These are phyloP conservation scores for Polydrusus tereticollis DNA, from an alignment of 2,888 invertebrate species.

Conservation along the genomic window DNA sequence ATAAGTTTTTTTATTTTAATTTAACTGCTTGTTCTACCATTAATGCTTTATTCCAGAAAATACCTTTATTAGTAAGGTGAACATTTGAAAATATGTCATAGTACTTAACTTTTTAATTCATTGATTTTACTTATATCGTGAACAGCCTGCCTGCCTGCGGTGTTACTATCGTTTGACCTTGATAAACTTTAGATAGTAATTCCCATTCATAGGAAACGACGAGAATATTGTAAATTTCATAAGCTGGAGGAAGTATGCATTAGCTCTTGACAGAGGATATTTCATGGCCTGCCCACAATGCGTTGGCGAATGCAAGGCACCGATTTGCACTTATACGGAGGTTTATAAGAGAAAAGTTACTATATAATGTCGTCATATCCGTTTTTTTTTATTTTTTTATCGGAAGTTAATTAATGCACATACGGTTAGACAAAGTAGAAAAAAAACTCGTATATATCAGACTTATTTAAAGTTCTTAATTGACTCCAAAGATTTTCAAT, in stretches of 20 bases:
- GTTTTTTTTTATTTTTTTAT: too few species aligned
- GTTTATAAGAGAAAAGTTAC: background rate
- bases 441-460: too few species aligned
- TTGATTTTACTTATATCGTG: background rate
- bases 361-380: background rate
- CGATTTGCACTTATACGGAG: background rate
- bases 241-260: constrained; percentile 34
- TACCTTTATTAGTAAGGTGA: too few species aligned
- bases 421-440: too few species aligned
- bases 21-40: background rate
- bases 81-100: too few species aligned
- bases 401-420: background rate
- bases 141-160: constrained; percentile 8
- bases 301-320: background rate
- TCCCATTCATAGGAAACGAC: constrained; percentile 41
- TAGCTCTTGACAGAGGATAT: constrained; percentile 17
- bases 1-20: background rate
- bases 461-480: too few species aligned
- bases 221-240: constrained; percentile 36
- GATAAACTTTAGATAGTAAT: constrained; percentile 44
- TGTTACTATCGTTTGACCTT: constrained; percentile 42
- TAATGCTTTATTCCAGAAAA: too few species aligned
- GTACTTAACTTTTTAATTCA: background rate
- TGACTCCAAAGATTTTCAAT: too few species aligned
- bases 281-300: constrained; percentile 18